Evolutionary conservation across 2,113 vertebrate species (phyloP), one percentile per base, ranked within the genome.

Genomic region (Chaetorhynchus papuensis): DNA sequence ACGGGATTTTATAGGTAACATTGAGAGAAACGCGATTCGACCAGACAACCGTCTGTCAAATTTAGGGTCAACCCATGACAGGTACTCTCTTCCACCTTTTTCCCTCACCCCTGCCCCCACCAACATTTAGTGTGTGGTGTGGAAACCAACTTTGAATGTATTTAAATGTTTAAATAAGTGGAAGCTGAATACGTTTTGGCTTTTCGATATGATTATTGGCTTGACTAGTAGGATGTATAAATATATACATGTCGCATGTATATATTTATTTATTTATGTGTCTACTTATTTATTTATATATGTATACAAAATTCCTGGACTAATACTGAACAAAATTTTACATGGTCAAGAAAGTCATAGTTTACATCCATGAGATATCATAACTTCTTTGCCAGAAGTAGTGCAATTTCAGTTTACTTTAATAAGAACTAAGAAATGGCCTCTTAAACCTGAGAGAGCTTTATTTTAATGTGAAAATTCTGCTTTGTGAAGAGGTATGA

Each of bases 141-240:
- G 41, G 50, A 64, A 49, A 64, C 7, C 4, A 66, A 50, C 57
- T 16, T 35, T 49, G 4, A 49, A 65, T 5, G 13, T 44, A 37
- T 60, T 59, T 37, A 9, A 30, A 26, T 60, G 8, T 1, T 53
- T 66, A 44, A 66, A 56, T 74, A 26, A 35, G 2, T 44, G 22
- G 8, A 15, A 82, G 7, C 1, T 3, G 1, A 50, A 54, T 24
- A 22, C 0, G 0, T 45, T 83, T 87, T 47, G 28, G 41, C 4
- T 81, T 84, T 66, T 78, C 15, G 57, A 5, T 54, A 31, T 19
- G 8, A 35, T 81, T 77, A 27, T 47, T 63, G 37, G 3, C 53
- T n/a, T 61, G 15, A 70, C 11, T 16, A n/a, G 3, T 18, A 68
- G 20, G n/a, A n/a, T n/a, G n/a, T n/a, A n/a, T n/a, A n/a, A n/a